phyloP scores from a whole-genome alignment of 2,113 vertebrate species.

The Epinephelus moara region DNA sequence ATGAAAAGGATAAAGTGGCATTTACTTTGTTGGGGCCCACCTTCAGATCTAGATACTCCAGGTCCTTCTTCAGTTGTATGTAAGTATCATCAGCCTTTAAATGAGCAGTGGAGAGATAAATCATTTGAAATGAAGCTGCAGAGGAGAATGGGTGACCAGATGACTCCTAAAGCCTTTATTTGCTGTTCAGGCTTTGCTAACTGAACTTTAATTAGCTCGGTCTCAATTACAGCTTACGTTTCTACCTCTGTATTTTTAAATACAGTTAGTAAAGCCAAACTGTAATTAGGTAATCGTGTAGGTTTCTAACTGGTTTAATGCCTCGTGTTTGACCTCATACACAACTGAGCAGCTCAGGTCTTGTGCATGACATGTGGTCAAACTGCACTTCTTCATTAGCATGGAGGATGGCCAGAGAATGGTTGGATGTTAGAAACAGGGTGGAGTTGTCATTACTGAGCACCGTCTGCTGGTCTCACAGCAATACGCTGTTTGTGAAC shows the following conservation, averaged over 20 bases:
- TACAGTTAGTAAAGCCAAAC: constrained; percentile 43
- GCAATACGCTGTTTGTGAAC: constrained; percentile 39
- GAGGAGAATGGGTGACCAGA: constrained; percentile 65
- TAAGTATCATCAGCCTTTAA: constrained; percentile 98
- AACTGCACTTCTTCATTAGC: constrained; percentile 36
- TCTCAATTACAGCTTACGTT: constrained; percentile 51
- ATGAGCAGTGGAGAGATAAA: constrained; percentile 79
- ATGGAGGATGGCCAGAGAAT: constrained; percentile 57
- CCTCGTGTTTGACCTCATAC: constrained; percentile 62
- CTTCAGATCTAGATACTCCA: constrained; percentile 99
- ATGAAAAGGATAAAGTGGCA: constrained; percentile 61
- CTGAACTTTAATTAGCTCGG: constrained; percentile 60
- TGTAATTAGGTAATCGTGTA: constrained; percentile 52
- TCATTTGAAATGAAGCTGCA: constrained; percentile 80
- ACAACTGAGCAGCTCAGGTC: constrained; percentile 49
- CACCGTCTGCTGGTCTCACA: constrained; percentile 44
- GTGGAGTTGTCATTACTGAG: constrained; percentile 59
- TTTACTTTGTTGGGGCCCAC: constrained; percentile 84
- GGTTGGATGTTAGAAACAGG: constrained; percentile 53
- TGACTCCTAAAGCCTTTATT: constrained; percentile 56
- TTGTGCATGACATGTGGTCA: constrained; percentile 54
- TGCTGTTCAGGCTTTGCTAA: constrained; percentile 48
- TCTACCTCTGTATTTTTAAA: constrained; percentile 55
- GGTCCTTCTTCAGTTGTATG: constrained; percentile 97
- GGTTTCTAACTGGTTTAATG: constrained; percentile 52